These are phyloP conservation scores for Drosophila prolongata DNA, from an alignment of 2,888 invertebrate species.

Conservation along the genomic window DNA sequence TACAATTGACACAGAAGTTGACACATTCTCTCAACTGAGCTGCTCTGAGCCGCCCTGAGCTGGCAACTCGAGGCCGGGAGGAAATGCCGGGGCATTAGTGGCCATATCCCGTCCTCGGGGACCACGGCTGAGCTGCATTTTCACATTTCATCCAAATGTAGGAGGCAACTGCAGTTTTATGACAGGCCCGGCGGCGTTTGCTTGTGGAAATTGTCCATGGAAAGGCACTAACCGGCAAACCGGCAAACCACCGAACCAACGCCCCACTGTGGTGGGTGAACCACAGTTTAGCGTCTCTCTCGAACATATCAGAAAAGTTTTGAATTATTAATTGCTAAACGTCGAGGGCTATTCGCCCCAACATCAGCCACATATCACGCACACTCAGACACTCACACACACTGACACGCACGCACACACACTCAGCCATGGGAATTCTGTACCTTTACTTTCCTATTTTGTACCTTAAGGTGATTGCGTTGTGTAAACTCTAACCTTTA, in stretches of 20 bases:
- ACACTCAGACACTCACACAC: slow-evolving; percentile 18
- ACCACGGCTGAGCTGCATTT: slow-evolving; percentile 29
- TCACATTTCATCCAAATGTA: slow-evolving; percentile 31
- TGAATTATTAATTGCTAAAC: slow-evolving; percentile 39
- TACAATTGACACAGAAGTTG: slow-evolving; percentile 63
- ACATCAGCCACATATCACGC: slow-evolving; percentile 39
- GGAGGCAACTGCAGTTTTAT: slow-evolving; percentile 40
- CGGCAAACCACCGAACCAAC: neutral
- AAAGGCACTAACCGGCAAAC: neutral
- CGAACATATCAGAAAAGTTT: slow-evolving; percentile 60
- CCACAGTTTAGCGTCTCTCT: slow-evolving; percentile 25
- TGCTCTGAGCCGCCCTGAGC: slow-evolving; percentile 20
- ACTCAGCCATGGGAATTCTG: slow-evolving; percentile 31
- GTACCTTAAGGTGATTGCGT: slow-evolving; percentile 42
- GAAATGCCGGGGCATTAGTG: slow-evolving; percentile 26
- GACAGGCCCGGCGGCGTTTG: slow-evolving; percentile 36
- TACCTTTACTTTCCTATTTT: slow-evolving; percentile 43
- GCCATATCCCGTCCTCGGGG: slow-evolving; percentile 22
- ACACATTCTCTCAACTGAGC: slow-evolving; percentile 51
- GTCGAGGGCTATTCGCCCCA: slow-evolving; percentile 9
- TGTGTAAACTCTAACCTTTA: slow-evolving; percentile 34
- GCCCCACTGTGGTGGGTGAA: neutral
- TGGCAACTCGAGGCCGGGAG: slow-evolving; percentile 6
- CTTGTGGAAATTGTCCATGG: slow-evolving; percentile 55
- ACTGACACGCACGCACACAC: slow-evolving; percentile 6